phyloP scores from a whole-genome alignment of 2,888 invertebrate genomes.

The Lithophane socia region DNA sequence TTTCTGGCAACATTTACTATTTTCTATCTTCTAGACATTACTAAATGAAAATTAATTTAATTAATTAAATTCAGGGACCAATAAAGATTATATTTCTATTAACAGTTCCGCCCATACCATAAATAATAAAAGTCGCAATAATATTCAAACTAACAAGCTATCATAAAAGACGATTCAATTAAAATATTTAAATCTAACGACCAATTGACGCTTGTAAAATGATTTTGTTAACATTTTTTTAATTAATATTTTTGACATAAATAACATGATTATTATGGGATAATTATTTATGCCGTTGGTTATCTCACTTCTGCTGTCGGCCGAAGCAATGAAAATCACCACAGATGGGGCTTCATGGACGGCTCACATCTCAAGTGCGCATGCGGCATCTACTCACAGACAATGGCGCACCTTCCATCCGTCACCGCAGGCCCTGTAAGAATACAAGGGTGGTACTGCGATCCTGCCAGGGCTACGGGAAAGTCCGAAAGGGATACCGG shows the following conservation, averaged over 20 bases:
- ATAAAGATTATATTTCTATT: conserved; percentile 42
- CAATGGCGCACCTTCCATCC: no score
- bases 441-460: no score
- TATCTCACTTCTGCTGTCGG: no score
- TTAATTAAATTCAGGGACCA: conserved; percentile 13
- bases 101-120: conserved; percentile 25
- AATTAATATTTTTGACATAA: conserved; percentile 13
- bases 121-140: conserved; percentile 16
- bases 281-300: conserved; percentile 1
- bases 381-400: no score
- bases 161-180: conserved; percentile 47
- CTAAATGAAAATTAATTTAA: background rate
- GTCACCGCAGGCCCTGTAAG: no score
- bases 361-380: no score
- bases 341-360: no score
- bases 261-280: conserved; percentile 21
- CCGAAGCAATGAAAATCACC: no score
- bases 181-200: conserved; percentile 57
- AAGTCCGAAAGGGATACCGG: no score
- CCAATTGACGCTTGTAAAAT: conserved; percentile 29
- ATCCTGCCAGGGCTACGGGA: no score
- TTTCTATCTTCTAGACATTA: background rate
- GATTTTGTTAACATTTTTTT: conserved; percentile 27
- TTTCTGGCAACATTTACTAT: background rate
- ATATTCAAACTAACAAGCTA: conserved; percentile 34